A percentile compares a stretch with the other conserved stretches of the same genome.
Evolutionary conservation across 2,888 invertebrate genomes (phyloP).

Genomic region (Orthosia gracilis): DNA sequence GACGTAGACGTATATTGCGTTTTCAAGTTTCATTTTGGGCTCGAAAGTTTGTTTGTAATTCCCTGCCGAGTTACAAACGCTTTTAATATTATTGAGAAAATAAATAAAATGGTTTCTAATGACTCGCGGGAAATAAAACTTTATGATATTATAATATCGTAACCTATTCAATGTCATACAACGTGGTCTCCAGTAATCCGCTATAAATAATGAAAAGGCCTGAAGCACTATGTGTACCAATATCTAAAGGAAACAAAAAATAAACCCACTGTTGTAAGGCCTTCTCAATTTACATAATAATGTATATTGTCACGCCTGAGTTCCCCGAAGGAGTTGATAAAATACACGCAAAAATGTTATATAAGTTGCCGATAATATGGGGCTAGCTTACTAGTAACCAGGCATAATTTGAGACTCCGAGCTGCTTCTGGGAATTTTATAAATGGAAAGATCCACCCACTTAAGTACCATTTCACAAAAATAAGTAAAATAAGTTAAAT

Average conservation of each 20-base stretch:
- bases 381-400: not conserved
- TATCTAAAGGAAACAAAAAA: constrained; percentile 9
- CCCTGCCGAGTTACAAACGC: too few relatives aligned
- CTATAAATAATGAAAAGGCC: not conserved
- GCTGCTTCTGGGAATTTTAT: not conserved
- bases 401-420: too few relatives aligned
- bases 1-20: too few relatives aligned
- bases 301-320: not conserved
- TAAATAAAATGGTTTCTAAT: not conserved
- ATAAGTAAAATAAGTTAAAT: not conserved
- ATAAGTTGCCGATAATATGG: too few relatives aligned
- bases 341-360: not conserved
- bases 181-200: not conserved
- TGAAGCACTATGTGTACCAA: not conserved
- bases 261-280: not conserved
- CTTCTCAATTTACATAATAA: constrained; percentile 9
- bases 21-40: too few relatives aligned
- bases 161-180: not conserved
- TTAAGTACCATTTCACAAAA: too few relatives aligned
- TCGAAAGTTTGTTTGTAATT: too few relatives aligned
- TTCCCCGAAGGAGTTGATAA: not conserved
- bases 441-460: too few relatives aligned
- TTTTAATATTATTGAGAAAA: not conserved
- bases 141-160: too few relatives aligned
- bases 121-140: not conserved